Conservation (phyloP, 2,888 invertebrate genomes). For the Ischnus inquisitorius region DNA sequence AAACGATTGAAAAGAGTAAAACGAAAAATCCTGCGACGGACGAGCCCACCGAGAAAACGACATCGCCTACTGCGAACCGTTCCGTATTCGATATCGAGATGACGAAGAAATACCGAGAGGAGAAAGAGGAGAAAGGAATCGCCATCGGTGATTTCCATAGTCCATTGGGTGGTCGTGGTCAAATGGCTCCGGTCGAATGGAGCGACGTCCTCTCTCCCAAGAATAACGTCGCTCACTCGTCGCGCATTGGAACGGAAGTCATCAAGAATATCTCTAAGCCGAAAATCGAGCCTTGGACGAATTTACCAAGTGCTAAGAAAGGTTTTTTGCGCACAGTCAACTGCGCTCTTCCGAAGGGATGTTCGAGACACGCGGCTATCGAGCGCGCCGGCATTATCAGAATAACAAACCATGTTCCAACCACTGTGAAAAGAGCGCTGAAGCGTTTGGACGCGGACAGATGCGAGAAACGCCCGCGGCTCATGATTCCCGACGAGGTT, state of each 20-base stretch:
- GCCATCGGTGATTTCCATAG: conserved; percentile 58
- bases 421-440: conserved; percentile 5
- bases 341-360: neutral
- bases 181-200: conserved; percentile 65
- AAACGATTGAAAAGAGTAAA: neutral
- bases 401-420: neutral
- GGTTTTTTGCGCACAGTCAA: conserved; percentile 40
- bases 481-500: conserved; percentile 40
- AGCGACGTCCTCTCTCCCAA: neutral
- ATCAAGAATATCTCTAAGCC: neutral
- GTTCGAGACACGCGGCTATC: neutral
- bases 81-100: neutral
- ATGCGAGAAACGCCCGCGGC: neutral
- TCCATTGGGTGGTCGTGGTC: conserved; percentile 49
- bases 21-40: neutral
- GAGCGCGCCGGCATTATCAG: conserved; percentile 45
- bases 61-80: too few relatives aligned
- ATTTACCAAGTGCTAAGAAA: conserved; percentile 24
- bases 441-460: conserved; percentile 13
- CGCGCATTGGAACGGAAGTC: too few relatives aligned
- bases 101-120: neutral
- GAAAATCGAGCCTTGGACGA: neutral
- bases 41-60: too few relatives aligned
- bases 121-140: neutral
- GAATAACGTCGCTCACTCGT: neutral